phyloP scores from a whole-genome alignment of 1,140 invertebrate genomes.

The Lepidostoma basale region DNA sequence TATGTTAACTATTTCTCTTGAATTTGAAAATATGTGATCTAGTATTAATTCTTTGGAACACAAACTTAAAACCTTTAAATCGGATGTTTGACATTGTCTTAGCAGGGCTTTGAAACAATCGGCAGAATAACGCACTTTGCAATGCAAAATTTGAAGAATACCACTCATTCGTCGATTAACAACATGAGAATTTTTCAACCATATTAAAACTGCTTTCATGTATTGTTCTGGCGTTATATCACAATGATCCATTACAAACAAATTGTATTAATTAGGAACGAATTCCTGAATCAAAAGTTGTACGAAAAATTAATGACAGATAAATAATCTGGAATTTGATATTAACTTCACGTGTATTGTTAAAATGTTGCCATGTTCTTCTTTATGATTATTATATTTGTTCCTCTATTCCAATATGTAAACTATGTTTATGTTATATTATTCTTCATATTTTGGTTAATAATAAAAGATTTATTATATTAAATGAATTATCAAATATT shows the following conservation, averaged over 20 bases:
- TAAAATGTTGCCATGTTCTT: neutral
- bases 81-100: neutral
- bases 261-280: no score
- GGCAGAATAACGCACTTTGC: conserved; percentile 4
- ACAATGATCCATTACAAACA: neutral
- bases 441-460: no score
- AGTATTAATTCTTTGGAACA: conserved; percentile 13
- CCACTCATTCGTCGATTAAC: conserved; percentile 40
- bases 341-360: neutral
- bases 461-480: no score
- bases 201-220: conserved; percentile 40
- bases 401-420: no score
- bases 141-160: conserved; percentile 24
- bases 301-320: neutral
- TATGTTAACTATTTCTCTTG: conserved; percentile 4
- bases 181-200: conserved; percentile 41
- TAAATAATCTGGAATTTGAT: neutral
- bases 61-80: neutral
- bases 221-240: conserved; percentile 23
- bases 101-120: neutral
- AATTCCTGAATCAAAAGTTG: no score
- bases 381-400: neutral
- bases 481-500: no score
- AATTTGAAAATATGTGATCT: conserved; percentile 15
- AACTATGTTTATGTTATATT: no score